Percentiles rank a stretch among this genome's conserved stretches.
Evolutionary conservation across 2,113 vertebrate genomes (phyloP).

Genomic region (Poeciliopsis occidentalis): DNA sequence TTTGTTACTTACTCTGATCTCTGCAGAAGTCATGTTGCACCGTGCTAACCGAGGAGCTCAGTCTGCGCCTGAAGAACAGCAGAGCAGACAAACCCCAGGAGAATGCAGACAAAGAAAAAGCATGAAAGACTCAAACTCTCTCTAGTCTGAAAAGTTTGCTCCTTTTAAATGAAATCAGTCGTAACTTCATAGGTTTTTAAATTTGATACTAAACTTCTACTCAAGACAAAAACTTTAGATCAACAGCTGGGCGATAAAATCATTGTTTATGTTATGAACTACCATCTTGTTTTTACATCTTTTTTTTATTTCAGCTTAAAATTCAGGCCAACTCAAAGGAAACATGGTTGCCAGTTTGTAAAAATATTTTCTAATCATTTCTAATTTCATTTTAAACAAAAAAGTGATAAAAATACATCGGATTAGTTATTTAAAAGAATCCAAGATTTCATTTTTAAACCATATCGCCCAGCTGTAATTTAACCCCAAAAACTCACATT

Average conservation of each 20-base stretch:
- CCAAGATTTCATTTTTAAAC: no score
- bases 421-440: no score
- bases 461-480: no score
- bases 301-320: no score
- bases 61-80: constrained; percentile 78
- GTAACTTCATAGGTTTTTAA: constrained; percentile 11
- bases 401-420: no score
- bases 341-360: no score
- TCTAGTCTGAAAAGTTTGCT: background rate
- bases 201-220: background rate
- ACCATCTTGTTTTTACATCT: no score
- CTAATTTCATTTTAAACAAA: no score
- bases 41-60: constrained; percentile 84
- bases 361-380: no score
- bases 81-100: constrained; percentile 76
- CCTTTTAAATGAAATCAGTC: constrained; percentile 1
- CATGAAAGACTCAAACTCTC: constrained; percentile 32
- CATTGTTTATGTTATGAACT: no score
- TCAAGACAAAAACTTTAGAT: background rate
- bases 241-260: background rate
- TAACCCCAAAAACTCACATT: constrained; percentile 14
- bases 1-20: constrained; percentile 10
- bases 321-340: no score
- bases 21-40: constrained; percentile 86
- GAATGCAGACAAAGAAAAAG: constrained; percentile 72